These are phyloP conservation scores for Drosophila sturtevanti DNA, from an alignment of 1,140 invertebrate genomes.

Conservation along the genomic window DNA sequence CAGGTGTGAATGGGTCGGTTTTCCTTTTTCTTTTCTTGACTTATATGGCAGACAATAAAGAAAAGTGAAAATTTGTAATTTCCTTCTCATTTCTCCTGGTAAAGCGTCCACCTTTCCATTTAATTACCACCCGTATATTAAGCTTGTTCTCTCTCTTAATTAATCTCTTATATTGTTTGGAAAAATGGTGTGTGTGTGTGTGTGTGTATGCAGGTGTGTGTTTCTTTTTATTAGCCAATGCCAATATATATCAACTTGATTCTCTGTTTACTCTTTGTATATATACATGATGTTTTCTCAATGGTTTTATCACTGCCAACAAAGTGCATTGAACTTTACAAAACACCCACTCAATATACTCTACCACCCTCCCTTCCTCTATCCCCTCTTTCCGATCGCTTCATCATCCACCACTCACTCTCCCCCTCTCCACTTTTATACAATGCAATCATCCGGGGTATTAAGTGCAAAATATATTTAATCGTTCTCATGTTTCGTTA, in stretches of 20 bases:
- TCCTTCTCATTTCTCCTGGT: not conserved
- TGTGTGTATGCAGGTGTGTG: too few relatives aligned
- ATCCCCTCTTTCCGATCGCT: too few relatives aligned
- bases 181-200: not conserved
- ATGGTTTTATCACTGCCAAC: slow-evolving; percentile 44
- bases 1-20: not conserved
- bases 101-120: too few relatives aligned
- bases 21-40: not conserved
- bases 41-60: too few relatives aligned
- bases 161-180: slow-evolving; percentile 48
- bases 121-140: not conserved
- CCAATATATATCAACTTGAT: slow-evolving; percentile 31
- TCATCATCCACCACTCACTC: not conserved
- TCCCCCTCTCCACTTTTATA: not conserved
- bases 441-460: slow-evolving; percentile 32
- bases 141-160: slow-evolving; percentile 37
- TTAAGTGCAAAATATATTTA: slow-evolving; percentile 48
- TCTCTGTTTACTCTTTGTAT: slow-evolving; percentile 24
- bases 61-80: slow-evolving; percentile 51
- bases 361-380: too few relatives aligned
- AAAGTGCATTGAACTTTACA: slow-evolving; percentile 53
- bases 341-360: too few relatives aligned
- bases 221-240: slow-evolving; percentile 38
- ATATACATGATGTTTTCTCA: slow-evolving; percentile 32
- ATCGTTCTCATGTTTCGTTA: slow-evolving; percentile 36